Percentiles rank a stretch among this genome's conserved stretches.
These are phyloP conservation scores for Myotis planiceps DNA, from an alignment of 2,797 vertebrate species.

Conservation along the genomic window DNA sequence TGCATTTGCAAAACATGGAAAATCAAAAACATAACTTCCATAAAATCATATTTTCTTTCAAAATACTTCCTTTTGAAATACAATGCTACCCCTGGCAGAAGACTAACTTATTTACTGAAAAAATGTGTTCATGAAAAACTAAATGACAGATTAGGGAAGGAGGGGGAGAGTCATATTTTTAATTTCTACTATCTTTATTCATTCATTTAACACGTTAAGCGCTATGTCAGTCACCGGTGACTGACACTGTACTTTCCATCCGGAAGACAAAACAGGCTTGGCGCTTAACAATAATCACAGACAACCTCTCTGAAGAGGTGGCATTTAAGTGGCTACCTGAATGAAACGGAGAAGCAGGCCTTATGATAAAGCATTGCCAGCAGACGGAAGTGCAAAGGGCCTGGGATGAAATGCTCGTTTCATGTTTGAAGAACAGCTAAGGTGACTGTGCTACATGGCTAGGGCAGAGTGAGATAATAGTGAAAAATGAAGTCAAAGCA, in stretches of 20 bases:
- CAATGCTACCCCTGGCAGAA: not conserved
- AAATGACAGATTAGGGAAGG: not conserved
- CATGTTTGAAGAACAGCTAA: not conserved
- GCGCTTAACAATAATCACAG: not conserved
- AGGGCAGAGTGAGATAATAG: not conserved
- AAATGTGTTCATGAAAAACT: not conserved
- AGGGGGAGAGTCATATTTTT: not conserved
- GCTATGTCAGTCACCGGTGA: too few species aligned
- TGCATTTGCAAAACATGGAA: not conserved
- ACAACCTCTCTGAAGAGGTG: not conserved
- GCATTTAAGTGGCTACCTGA: not conserved
- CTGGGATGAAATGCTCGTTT: not conserved
- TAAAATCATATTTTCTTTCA: not conserved
- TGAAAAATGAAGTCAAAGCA: not conserved
- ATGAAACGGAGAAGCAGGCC: not conserved
- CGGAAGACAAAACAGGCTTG: too few species aligned
- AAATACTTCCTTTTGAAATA: slow-evolving; percentile 20
- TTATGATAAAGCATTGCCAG: not conserved
- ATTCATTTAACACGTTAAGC: not conserved
- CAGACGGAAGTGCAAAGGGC: not conserved
- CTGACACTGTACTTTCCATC: too few species aligned
- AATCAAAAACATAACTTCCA: not conserved
- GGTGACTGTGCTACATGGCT: not conserved
- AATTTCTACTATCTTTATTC: not conserved
- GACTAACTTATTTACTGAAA: not conserved